Conservation (phyloP, 2,113 vertebrate genomes). For the Poecilia latipinna region DNA sequence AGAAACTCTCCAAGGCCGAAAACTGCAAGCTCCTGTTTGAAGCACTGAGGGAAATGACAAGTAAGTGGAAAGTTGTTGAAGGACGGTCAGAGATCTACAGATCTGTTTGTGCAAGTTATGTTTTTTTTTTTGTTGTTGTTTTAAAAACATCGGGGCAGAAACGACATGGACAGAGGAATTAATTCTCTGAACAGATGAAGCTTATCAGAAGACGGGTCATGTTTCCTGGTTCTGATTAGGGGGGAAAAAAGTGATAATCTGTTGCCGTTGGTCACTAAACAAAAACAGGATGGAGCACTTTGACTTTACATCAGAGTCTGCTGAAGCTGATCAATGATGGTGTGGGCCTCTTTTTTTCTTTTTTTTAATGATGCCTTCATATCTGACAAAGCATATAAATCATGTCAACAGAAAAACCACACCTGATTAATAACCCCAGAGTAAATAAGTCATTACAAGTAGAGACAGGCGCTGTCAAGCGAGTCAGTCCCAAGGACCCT, state of each 20-base stretch:
- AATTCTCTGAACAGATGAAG: not conserved
- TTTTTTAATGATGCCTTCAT: conserved; percentile 26
- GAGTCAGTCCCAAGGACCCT: conserved; percentile 56
- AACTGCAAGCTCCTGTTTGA: conserved; percentile 1
- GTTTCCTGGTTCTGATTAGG: not conserved
- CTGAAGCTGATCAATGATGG: not conserved
- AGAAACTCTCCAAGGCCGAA: not conserved
- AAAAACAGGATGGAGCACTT: not conserved
- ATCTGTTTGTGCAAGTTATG: not conserved
- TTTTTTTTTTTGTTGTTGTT: not conserved
- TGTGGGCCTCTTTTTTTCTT: not conserved
- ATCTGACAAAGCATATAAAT: conserved; percentile 77
- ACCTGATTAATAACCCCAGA: conserved; percentile 77
- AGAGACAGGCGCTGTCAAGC: conserved; percentile 75
- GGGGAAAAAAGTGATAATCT: not conserved
- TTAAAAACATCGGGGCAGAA: not conserved
- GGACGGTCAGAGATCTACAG: not conserved
- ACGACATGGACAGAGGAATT: not conserved
- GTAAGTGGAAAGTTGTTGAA: conserved; percentile 2
- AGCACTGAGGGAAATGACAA: not conserved
- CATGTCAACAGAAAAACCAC: conserved; percentile 66
- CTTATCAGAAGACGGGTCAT: not conserved
- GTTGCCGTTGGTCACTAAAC: not conserved
- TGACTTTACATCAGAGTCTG: not conserved
- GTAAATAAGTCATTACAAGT: conserved; percentile 79